Conservation (phyloP, 2,113 vertebrate species). For the Jaculus jaculus region DNA sequence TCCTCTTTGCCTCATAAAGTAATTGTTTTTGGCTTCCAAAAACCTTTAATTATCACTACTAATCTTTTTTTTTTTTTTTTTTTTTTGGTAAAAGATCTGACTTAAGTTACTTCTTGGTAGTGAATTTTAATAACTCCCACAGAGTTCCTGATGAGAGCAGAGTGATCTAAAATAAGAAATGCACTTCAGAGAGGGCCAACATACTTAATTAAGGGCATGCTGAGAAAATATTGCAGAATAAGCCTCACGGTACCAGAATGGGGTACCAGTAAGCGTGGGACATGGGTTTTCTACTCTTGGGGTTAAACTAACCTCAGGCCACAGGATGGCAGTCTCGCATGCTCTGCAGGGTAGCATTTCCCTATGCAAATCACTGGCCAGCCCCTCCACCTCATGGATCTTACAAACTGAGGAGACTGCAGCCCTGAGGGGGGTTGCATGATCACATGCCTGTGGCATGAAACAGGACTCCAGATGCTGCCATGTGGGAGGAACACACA, state of each 20-base stretch:
- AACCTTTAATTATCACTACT: slow-evolving; percentile 46
- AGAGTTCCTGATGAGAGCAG: neutral
- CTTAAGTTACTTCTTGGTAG: neutral
- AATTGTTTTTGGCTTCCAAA: slow-evolving; percentile 51
- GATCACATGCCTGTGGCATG: neutral
- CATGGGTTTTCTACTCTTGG: neutral
- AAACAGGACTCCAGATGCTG: accelerated
- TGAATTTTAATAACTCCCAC: slow-evolving; percentile 56
- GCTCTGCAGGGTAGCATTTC: accelerated
- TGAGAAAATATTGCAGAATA: neutral
- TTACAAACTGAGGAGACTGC: neutral
- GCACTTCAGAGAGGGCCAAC: neutral
- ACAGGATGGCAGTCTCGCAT: too few species aligned
- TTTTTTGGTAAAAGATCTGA: neutral
- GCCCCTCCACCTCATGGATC: accelerated
- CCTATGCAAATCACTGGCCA: neutral
- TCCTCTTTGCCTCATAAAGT: neutral
- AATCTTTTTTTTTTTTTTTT: neutral
- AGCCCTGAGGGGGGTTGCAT: neutral
- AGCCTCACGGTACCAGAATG: too few species aligned
- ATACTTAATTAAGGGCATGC: neutral
- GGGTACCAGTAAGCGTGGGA: too few species aligned
- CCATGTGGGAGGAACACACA: accelerated
- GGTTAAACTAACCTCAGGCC: neutral
- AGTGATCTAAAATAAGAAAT: slow-evolving; percentile 44